Evolutionary conservation across 2,888 invertebrate genomes (phyloP).

Genomic region (Petrolisthes cinctipes): DNA sequence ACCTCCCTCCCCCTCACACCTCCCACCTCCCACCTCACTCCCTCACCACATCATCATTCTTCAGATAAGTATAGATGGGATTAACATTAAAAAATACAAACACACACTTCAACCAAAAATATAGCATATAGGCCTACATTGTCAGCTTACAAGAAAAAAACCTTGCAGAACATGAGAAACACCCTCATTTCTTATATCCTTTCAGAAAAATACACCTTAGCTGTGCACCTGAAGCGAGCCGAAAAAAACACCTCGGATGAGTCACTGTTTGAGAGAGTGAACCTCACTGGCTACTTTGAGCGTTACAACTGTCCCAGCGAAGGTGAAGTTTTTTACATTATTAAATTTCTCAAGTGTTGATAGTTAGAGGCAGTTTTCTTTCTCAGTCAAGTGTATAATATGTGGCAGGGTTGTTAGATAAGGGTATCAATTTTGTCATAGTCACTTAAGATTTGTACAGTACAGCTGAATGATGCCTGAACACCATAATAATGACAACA

Average conservation of each 20-base stretch:
- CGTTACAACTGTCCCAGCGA: constrained; percentile 59
- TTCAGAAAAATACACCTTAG: constrained; percentile 53
- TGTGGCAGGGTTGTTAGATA: no score
- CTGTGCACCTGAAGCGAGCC: constrained; percentile 48
- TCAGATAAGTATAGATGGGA: no score
- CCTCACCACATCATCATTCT: not conserved
- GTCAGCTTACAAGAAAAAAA: not conserved
- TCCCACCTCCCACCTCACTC: not conserved
- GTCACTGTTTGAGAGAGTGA: constrained; percentile 37
- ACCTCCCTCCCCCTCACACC: no score
- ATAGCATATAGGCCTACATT: not conserved
- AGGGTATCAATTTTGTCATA: no score
- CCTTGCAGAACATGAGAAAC: not conserved
- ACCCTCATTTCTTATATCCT: not conserved
- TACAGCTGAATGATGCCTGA: no score
- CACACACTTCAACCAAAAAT: not conserved
- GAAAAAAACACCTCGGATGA: not conserved
- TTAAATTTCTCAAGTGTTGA: no score
- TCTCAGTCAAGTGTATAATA: no score
- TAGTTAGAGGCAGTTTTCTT: no score
- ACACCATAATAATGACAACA: no score
- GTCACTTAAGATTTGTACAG: no score
- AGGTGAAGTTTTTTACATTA: constrained; percentile 26
- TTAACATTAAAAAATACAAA: no score
- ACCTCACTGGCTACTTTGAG: constrained; percentile 57